Evolutionary conservation across 2,797 vertebrate species (phyloP), one percentile per base, ranked within the genome.

Genomic region (Pseudomugil gertrudae): DNA sequence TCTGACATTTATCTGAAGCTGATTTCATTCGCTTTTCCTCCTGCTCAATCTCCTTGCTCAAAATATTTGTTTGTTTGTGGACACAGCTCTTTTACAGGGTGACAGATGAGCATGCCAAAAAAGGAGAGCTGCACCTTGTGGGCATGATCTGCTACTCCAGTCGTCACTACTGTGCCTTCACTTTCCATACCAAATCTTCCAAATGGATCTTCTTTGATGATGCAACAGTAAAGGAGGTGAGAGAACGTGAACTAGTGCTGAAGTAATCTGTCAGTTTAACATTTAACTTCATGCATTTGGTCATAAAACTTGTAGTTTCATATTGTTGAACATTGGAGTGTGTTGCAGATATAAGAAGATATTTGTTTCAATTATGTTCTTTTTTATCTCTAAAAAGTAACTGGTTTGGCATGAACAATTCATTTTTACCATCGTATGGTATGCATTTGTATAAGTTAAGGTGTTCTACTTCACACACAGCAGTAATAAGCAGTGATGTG

Each of bases 121-220:
- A 92, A 63, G 96, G 94, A 58, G 96, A 97, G 66, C 96, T 99
- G 66, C 92, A 90, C 55, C 95, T 99, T 24, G 98, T 99, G 66
- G 98, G 95, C 61, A 95, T 99, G 95, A 98, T 99, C 92, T 99
- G 98, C 90, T 99, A 97, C 83, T 94, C 95, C 67, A 99, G 95
- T 87, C 93, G 91, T 79, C 98, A 99, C 88, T 99, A 99, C 76
- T 99, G 97, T 94, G 94, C 98, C 94, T 99, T 99, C 74, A 94
- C 97, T 72, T 97, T 95, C 85, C 98, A 99, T 84, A 98, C 96
- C 62, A 98, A 97, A 91, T 96, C 95, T 62, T 95, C 96, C 90
- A 97, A 97, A 76, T 99, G 98, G 98, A 93, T 99, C 67, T 95
- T 98, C 78, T 99, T 99, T 81, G 98, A 99, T 73, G 98, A 99